A percentile compares a stretch with the other conserved stretches of the same genome.
Conservation (phyloP, 2,797 vertebrate species). For the Sylvia borin region DNA sequence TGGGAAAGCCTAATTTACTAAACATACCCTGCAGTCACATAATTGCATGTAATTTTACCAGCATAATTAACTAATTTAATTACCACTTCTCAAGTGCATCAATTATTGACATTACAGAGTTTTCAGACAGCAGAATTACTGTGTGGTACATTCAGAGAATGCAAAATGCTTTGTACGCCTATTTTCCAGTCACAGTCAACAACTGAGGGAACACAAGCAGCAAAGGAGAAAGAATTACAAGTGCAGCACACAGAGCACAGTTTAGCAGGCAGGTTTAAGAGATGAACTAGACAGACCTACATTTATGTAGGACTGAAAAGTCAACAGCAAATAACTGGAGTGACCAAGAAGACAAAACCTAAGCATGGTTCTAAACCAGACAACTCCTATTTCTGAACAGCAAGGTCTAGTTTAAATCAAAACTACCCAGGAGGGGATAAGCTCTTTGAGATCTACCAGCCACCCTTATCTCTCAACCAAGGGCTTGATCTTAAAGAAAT, state of each 20-base stretch:
- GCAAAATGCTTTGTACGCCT: conserved; percentile 91
- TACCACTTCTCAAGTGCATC: conserved; percentile 99
- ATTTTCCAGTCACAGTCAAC: conserved; percentile 83
- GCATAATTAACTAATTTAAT: conserved; percentile 99
- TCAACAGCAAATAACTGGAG: neutral
- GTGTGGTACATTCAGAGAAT: conserved; percentile 95
- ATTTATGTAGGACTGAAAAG: neutral
- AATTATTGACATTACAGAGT: conserved; percentile 99
- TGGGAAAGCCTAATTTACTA: conserved; percentile 99
- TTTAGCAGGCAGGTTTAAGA: conserved; percentile 35
- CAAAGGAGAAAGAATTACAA: conserved; percentile 34
- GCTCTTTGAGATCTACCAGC: neutral
- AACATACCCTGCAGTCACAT: conserved; percentile 99
- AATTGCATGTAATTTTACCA: conserved; percentile 99
- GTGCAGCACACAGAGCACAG: conserved; percentile 15
- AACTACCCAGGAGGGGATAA: neutral
- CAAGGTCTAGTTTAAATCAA: neutral
- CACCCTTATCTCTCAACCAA: neutral
- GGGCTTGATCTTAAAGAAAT: neutral
- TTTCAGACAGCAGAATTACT: conserved; percentile 98
- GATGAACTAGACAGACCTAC: neutral
- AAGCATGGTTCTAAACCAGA: neutral
- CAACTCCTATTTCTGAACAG: neutral
- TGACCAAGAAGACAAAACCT: neutral
- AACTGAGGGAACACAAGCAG: conserved; percentile 61